Conservation (phyloP, 2,113 vertebrate genomes). For the Psettodes erumei region DNA sequence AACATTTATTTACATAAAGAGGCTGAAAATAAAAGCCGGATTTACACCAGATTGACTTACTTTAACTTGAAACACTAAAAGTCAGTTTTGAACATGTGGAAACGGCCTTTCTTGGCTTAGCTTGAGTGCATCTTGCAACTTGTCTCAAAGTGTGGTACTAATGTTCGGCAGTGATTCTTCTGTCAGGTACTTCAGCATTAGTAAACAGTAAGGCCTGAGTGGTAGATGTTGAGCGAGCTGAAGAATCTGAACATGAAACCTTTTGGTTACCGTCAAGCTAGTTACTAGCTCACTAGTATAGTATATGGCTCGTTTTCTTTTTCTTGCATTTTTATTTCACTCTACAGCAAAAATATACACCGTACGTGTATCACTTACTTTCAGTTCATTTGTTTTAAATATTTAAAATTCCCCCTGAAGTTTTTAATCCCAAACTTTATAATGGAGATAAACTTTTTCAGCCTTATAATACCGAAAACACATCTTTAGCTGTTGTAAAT, state of each 20-base stretch:
- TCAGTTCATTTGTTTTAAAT: neutral
- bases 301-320: no score
- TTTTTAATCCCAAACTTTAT: neutral
- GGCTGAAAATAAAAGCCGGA: no score
- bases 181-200: no score
- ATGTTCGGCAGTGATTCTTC: neutral
- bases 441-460: neutral
- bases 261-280: no score
- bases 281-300: no score
- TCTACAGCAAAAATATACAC: no score
- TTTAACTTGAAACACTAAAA: no score
- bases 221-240: no score
- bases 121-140: neutral
- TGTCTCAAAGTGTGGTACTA: neutral
- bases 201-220: no score
- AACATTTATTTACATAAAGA: no score
- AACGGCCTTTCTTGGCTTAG: neutral
- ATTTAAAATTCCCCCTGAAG: neutral
- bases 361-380: neutral
- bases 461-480: neutral
- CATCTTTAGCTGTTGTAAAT: neutral
- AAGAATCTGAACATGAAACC: conserved; percentile 5
- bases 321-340: no score
- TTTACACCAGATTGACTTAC: no score
- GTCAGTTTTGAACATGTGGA: conserved; percentile 4